Evolutionary conservation across 2,797 vertebrate genomes (phyloP).

Genomic region (Bovichtus variegatus): DNA sequence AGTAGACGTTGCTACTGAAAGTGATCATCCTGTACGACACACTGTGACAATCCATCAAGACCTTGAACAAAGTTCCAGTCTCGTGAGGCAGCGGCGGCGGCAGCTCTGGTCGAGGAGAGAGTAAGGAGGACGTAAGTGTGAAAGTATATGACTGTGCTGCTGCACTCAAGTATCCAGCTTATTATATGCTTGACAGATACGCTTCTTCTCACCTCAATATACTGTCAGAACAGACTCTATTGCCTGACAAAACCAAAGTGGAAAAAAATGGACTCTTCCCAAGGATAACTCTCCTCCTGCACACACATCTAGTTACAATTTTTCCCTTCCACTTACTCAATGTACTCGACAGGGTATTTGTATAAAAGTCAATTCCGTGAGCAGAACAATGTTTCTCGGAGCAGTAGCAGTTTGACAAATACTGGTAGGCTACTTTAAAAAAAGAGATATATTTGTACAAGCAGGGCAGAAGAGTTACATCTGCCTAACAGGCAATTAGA

Average conservation of each 20-base stretch:
- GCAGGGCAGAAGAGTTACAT: not conserved
- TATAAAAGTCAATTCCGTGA: slow-evolving; percentile 11
- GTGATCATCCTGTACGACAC: not conserved
- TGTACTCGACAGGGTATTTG: slow-evolving; percentile 23
- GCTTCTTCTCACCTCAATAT: slow-evolving; percentile 26
- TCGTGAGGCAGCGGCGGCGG: slow-evolving; percentile 14
- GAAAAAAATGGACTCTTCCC: slow-evolving; percentile 10
- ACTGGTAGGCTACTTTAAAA: not conserved
- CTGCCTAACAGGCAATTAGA: not conserved
- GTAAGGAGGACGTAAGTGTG: not conserved
- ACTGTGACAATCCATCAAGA: not conserved
- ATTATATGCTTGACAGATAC: slow-evolving; percentile 50
- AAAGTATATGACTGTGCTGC: slow-evolving; percentile 13
- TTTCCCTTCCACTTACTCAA: slow-evolving; percentile 33
- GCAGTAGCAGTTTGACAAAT: not conserved
- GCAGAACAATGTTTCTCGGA: slow-evolving; percentile 6
- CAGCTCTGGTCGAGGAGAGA: slow-evolving; percentile 1
- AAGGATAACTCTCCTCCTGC: not conserved
- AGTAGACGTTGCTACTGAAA: not conserved
- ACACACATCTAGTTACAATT: slow-evolving; percentile 19
- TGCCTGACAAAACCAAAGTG: slow-evolving; percentile 34
- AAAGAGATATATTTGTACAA: slow-evolving; percentile 11
- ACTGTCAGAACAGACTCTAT: slow-evolving; percentile 31
- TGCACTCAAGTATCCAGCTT: slow-evolving; percentile 22
- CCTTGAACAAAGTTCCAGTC: slow-evolving; percentile 25